Evolutionary conservation across 1,140 invertebrate species (phyloP).

Genomic region (Drosophila oshimai): DNA sequence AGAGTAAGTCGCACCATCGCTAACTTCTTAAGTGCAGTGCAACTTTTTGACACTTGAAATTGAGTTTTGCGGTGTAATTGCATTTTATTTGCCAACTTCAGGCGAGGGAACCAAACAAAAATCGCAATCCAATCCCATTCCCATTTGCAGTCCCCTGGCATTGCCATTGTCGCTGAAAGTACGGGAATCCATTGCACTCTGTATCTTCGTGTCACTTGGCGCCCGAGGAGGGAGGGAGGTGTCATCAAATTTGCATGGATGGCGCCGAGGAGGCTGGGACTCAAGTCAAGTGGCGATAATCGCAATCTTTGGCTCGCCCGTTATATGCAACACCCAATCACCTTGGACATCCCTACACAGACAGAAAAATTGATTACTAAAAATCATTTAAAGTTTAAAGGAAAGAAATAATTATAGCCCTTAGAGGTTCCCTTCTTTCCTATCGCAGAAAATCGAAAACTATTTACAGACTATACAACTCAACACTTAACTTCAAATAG

Average conservation of each 20-base stretch:
- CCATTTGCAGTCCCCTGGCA: conserved; percentile 7
- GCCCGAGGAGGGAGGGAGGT: conserved; percentile 9
- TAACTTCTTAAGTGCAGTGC: conserved; percentile 78
- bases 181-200: not conserved
- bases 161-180: conserved; percentile 8
- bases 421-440: too few species aligned
- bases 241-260: conserved; percentile 69
- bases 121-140: conserved; percentile 36
- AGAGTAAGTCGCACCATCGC: not conserved
- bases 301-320: conserved; percentile 39
- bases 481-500: too few species aligned
- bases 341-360: not conserved
- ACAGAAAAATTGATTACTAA: not conserved
- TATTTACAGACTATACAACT: too few species aligned
- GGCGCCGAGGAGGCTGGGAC: conserved; percentile 16
- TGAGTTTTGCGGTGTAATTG: conserved; percentile 80
- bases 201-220: conserved; percentile 26
- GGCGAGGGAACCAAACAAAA: conserved; percentile 40
- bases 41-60: conserved; percentile 80
- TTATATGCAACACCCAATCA: not conserved
- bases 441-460: too few species aligned
- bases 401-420: too few species aligned
- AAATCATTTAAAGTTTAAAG: too few species aligned
- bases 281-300: conserved; percentile 75
- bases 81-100: conserved; percentile 68